Evolutionary conservation across 2,888 invertebrate species (phyloP).

Genomic region (Gari tellinella): DNA sequence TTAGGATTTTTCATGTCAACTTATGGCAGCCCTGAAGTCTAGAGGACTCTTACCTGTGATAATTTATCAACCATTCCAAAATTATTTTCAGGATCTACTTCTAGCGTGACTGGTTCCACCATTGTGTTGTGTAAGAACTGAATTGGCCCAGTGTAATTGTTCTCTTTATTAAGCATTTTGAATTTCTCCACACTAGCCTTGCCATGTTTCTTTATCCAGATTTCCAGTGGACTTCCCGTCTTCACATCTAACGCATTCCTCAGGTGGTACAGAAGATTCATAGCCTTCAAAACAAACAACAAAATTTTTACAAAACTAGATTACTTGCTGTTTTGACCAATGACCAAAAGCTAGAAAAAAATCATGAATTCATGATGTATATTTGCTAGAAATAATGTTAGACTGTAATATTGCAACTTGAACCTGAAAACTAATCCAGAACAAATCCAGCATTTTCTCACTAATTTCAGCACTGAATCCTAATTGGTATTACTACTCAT

Average conservation of each 20-base stretch:
- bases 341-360: too few relatives aligned
- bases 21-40: too few relatives aligned
- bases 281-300: conserved; percentile 87
- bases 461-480: too few relatives aligned
- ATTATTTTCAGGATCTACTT: conserved; percentile 96
- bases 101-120: conserved; percentile 93
- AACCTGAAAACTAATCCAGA: too few relatives aligned
- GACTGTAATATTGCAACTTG: too few relatives aligned
- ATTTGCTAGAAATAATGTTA: too few relatives aligned
- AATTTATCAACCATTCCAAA: conserved; percentile 96
- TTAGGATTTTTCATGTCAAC: too few relatives aligned
- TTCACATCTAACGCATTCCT: conserved; percentile 90
- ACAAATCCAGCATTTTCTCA: too few relatives aligned
- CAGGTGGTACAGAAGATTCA: conserved; percentile 94
- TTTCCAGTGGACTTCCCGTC: conserved; percentile 93
- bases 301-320: too few relatives aligned
- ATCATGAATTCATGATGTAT: too few relatives aligned
- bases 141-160: conserved; percentile 89
- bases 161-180: conserved; percentile 85
- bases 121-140: conserved; percentile 94
- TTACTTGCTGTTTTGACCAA: too few relatives aligned
- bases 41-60: conserved; percentile 89
- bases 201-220: conserved; percentile 96
- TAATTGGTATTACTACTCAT: too few relatives aligned
- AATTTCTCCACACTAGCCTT: conserved; percentile 93